Base-by-base conservation (phyloP, 2,888 invertebrate genomes). In the Ceratothoa steindachneri region DNA sequence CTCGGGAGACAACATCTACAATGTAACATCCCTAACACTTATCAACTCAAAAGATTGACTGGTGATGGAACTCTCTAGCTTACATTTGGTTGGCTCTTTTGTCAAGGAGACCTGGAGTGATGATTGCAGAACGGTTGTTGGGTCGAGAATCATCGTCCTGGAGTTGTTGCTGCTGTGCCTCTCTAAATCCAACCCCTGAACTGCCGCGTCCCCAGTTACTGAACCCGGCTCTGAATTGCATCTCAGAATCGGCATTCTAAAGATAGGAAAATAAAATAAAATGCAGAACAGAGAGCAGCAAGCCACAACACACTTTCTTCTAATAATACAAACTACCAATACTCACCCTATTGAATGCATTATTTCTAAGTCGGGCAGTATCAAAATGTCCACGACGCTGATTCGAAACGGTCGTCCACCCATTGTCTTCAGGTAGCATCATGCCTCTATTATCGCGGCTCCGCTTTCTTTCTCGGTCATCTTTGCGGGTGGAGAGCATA, bases 191-290 rank as follows among this genome's bases (percentile, higher is more conserved):
- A n/a, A n/a, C n/a, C 55, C 76, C 76, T n/a, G 73, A 73, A 55
- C 76, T 76, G 67, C 76, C 76, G 29, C 73, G 69, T 4, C 67
- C 76, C 76, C 76, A 76, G 41, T 41, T 73, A 27, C 69, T 55
- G 41, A 76, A 76, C 51, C 71, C 67, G 15, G 67, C 73, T 64
- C 76, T 67, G 19, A 76, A 66, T 31, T 53, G 64, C 19, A 75
- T 66, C 15, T 75, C 71, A 41, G 5, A 9, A 41, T 41, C 41
- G 41, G 7, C 15, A 41, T 41, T 41, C 41, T 41, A 55, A 66
- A 66, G 28, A 66, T 28, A 29, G n/a, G 28, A 66, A 27, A 30
- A 28, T 30, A 22, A 19, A 30, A 22, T n/a, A 24, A 24, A 24
- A 19, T 4, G 4, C 27, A 12, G 5, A 12, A 65, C 65, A 65